Conservation (phyloP, 2,113 vertebrate species). For the Cervus canadensis region DNA sequence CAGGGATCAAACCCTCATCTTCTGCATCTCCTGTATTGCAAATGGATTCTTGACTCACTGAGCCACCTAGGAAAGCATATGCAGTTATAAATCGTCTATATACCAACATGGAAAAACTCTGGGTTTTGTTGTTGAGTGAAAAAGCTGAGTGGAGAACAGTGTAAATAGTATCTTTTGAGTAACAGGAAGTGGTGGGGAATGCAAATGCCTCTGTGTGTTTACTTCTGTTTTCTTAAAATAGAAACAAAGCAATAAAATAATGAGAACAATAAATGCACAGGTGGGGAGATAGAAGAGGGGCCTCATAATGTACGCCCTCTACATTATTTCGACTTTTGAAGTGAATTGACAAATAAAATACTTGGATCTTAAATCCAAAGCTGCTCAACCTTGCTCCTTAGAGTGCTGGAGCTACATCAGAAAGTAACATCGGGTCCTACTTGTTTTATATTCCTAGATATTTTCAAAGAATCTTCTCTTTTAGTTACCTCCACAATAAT, state of each 20-base stretch:
- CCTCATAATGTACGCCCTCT: background rate
- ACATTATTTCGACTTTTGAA: background rate
- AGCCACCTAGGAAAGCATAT: background rate
- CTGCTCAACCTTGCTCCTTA: background rate
- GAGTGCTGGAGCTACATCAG: background rate
- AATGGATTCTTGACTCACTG: background rate
- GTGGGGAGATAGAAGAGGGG: background rate
- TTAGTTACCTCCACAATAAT: background rate
- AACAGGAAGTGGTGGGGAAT: background rate
- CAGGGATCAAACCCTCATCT: background rate
- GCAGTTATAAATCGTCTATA: background rate
- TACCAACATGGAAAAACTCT: background rate
- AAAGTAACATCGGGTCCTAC: background rate
- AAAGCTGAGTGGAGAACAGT: background rate
- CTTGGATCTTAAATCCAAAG: background rate
- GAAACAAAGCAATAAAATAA: background rate
- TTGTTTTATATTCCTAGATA: background rate
- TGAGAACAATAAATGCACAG: background rate
- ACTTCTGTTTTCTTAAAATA: background rate
- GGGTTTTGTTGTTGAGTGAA: background rate
- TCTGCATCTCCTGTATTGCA: background rate
- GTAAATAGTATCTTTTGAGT: background rate
- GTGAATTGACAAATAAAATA: background rate
- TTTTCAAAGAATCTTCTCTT: slow-evolving; percentile 11
- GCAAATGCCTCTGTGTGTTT: background rate